Conservation (phyloP, 2,797 vertebrate genomes). For the Sternarchorhynchus goeldii region DNA sequence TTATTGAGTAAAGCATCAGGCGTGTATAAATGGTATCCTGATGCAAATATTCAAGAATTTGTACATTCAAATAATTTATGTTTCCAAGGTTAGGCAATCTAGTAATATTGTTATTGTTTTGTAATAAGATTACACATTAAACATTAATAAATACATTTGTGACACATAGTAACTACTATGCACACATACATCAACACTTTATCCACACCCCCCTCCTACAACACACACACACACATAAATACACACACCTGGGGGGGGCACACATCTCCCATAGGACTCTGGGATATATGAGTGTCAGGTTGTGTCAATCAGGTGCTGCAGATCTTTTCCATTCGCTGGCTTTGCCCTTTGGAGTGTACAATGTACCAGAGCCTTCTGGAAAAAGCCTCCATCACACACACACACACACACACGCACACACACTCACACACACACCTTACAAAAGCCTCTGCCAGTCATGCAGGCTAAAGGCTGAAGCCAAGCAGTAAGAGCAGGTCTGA, state of each 20-base stretch:
- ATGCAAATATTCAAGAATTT: too few relatives aligned
- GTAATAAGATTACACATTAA: conserved; percentile 9
- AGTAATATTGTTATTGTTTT: too few relatives aligned
- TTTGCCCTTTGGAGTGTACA: conserved; percentile 41
- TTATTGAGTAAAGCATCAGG: background rate
- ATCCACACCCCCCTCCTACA: too few relatives aligned
- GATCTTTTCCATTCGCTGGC: conserved; percentile 50
- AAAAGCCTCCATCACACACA: conserved; percentile 37
- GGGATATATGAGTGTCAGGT: conserved; percentile 46
- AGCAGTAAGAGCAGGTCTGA: conserved; percentile 47
- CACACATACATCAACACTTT: too few relatives aligned
- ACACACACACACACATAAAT: conserved; percentile 21
- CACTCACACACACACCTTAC: conserved; percentile 36
- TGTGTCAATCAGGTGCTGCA: conserved; percentile 46
- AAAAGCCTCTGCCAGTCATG: conserved; percentile 55
- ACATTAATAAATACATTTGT: background rate
- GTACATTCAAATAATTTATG: too few relatives aligned
- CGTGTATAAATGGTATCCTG: too few relatives aligned
- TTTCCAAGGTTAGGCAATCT: too few relatives aligned
- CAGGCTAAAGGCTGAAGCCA: conserved; percentile 42
- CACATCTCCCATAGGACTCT: conserved; percentile 32
- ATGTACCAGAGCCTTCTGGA: conserved; percentile 25
- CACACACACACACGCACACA: conserved; percentile 33
- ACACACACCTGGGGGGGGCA: conserved; percentile 23
- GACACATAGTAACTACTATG: too few relatives aligned